Conservation (phyloP, 1,140 invertebrate species). For the Drosophila orena region DNA sequence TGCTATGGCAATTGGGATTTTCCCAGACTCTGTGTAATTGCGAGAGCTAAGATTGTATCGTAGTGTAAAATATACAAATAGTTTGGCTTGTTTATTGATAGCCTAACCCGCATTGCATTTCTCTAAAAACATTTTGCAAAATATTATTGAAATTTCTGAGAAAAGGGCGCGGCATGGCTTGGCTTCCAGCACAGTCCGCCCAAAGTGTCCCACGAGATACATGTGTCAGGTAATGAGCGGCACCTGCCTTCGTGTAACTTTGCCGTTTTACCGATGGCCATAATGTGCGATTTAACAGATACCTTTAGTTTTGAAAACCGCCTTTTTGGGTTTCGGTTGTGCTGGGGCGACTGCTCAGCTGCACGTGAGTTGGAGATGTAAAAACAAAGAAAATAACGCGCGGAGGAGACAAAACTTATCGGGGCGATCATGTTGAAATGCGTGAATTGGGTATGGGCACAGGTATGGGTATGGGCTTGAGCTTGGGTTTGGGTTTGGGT, state of each 20-base stretch:
- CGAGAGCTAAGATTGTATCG: neutral
- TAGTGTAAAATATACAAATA: too few relatives aligned
- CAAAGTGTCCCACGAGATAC: constrained; percentile 29
- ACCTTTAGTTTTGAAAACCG: constrained; percentile 29
- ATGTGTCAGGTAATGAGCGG: constrained; percentile 49
- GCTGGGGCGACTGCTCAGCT: constrained; percentile 31
- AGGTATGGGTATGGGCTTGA: constrained; percentile 6
- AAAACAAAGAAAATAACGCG: constrained; percentile 2
- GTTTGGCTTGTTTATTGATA: neutral
- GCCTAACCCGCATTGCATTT: neutral
- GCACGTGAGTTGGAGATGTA: constrained; percentile 44
- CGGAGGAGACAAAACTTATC: constrained; percentile 27
- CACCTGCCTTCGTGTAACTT: constrained; percentile 48
- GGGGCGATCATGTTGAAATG: constrained; percentile 50
- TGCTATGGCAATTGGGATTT: constrained; percentile 9
- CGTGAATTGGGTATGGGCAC: constrained; percentile 27
- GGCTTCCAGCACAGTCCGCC: constrained; percentile 35
- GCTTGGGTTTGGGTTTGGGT: neutral
- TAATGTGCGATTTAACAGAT: constrained; percentile 29
- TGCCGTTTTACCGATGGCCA: constrained; percentile 44
- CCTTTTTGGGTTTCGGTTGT: constrained; percentile 8
- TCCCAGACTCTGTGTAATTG: neutral
- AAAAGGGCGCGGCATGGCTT: constrained; percentile 26
- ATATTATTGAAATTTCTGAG: constrained; percentile 22
- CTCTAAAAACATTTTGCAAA: neutral